Conservation (phyloP, 2,113 vertebrate species). For the Kryptolebias marmoratus region DNA sequence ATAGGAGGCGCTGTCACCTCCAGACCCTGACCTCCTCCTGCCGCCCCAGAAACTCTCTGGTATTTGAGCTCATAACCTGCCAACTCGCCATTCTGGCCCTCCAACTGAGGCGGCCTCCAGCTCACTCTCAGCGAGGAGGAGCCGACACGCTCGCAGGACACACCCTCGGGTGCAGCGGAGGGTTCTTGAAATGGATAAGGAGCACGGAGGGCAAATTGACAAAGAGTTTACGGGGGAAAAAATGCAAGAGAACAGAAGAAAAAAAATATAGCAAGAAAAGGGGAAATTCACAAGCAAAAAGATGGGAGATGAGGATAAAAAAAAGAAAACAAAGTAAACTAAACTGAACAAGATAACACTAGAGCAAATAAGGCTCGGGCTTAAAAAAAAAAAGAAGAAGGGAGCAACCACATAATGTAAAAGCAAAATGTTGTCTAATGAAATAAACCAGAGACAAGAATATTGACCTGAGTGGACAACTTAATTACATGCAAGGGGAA, state of each 20-base stretch:
- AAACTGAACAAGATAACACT: slow-evolving; percentile 54
- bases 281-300: slow-evolving; percentile 74
- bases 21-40: slow-evolving; percentile 68
- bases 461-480: slow-evolving; percentile 75
- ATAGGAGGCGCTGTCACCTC: slow-evolving; percentile 84
- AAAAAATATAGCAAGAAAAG: slow-evolving; percentile 65
- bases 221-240: slow-evolving; percentile 50
- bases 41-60: slow-evolving; percentile 86
- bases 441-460: slow-evolving; percentile 67
- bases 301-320: slow-evolving; percentile 63
- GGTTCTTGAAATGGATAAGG: slow-evolving; percentile 86
- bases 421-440: slow-evolving; percentile 61
- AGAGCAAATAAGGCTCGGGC: slow-evolving; percentile 42
- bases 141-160: slow-evolving; percentile 90
- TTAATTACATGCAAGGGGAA: slow-evolving; percentile 74
- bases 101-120: slow-evolving; percentile 89
- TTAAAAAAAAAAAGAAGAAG: slow-evolving; percentile 13
- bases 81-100: slow-evolving; percentile 89
- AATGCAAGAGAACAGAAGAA: slow-evolving; percentile 44
- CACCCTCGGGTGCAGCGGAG: slow-evolving; percentile 90
- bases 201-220: slow-evolving; percentile 55
- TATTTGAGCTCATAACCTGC: slow-evolving; percentile 92
- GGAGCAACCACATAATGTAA: slow-evolving; percentile 53
- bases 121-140: slow-evolving; percentile 95
- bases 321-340: slow-evolving; percentile 60